Percentiles rank a stretch among this genome's conserved stretches.
These are phyloP conservation scores for Drosophila rellima DNA, from an alignment of 2,888 invertebrate species.

Conservation along the genomic window DNA sequence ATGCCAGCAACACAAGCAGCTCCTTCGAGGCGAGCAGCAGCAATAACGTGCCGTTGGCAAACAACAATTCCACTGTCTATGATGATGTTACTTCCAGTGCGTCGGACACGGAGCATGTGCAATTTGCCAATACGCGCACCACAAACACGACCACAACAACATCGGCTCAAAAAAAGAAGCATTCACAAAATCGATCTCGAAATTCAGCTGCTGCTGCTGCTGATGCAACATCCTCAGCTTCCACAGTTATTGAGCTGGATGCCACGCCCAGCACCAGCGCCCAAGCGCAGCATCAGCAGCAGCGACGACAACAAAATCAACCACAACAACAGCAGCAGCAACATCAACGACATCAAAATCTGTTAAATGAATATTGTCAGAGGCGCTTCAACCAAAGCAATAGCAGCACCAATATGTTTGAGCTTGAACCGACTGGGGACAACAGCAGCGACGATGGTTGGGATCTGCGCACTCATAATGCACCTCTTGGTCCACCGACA, in stretches of 20 bases:
- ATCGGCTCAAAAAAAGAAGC: constrained; percentile 73
- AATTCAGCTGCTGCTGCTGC: constrained; percentile 14
- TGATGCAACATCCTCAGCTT: constrained; percentile 41
- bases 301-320: constrained; percentile 7
- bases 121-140: constrained; percentile 81
- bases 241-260: constrained; percentile 65
- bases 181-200: constrained; percentile 43
- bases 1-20: constrained; percentile 59
- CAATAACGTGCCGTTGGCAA: constrained; percentile 25
- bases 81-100: constrained; percentile 82
- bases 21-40: constrained; percentile 57
- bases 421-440: constrained; percentile 41
- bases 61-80: constrained; percentile 35
- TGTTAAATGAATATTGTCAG: constrained; percentile 8
- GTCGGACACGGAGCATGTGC: constrained; percentile 82
- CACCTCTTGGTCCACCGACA: constrained; percentile 10
- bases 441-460: constrained; percentile 76
- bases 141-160: constrained; percentile 83
- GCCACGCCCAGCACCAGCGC: constrained; percentile 77
- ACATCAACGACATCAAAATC: constrained; percentile 12
- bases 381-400: constrained; percentile 16
- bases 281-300: constrained; percentile 60
- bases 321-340: constrained; percentile 3
- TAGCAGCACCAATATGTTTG: constrained; percentile 27
- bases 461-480: constrained; percentile 65